A percentile compares a stretch with the other conserved stretches of the same genome.
Conservation (phyloP, 2,888 invertebrate genomes). For the Drosophila infuscata region DNA sequence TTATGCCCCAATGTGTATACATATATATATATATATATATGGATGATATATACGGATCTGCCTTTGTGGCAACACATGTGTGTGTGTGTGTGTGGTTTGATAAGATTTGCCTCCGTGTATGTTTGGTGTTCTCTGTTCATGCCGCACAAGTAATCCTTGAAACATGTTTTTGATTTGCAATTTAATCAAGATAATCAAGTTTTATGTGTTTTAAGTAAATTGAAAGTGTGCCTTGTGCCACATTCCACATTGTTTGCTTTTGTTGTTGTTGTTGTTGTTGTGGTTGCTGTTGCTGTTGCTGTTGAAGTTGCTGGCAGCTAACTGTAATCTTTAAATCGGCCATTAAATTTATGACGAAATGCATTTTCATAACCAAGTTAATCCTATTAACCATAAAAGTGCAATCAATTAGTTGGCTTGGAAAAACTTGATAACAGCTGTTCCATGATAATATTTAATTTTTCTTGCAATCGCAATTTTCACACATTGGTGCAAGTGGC, state of each 20-base stretch:
- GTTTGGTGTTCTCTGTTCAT: conserved; percentile 28
- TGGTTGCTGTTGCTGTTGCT: conserved; percentile 6
- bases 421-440: background rate
- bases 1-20: conserved; percentile 64
- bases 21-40: conserved; percentile 26
- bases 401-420: conserved; percentile 58
- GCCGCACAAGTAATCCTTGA: conserved; percentile 76
- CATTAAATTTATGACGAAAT: conserved; percentile 69
- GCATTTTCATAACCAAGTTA: conserved; percentile 66
- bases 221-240: conserved; percentile 77
- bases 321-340: conserved; percentile 74
- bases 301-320: conserved; percentile 19
- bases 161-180: conserved; percentile 81
- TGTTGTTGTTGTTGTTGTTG: conserved; percentile 12
- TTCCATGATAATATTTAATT: background rate
- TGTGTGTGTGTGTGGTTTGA: conserved; percentile 49
- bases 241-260: conserved; percentile 70
- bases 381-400: conserved; percentile 7
- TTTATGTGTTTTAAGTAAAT: conserved; percentile 81
- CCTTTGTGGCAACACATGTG: conserved; percentile 39
- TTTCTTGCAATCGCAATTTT: conserved; percentile 32
- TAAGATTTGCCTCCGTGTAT: conserved; percentile 53
- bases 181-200: conserved; percentile 82
- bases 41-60: conserved; percentile 43
- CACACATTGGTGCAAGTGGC: conserved; percentile 54